Evolutionary conservation across 2,113 vertebrate genomes (phyloP).

Genomic region (Pseudolaguvia tuberculata): DNA sequence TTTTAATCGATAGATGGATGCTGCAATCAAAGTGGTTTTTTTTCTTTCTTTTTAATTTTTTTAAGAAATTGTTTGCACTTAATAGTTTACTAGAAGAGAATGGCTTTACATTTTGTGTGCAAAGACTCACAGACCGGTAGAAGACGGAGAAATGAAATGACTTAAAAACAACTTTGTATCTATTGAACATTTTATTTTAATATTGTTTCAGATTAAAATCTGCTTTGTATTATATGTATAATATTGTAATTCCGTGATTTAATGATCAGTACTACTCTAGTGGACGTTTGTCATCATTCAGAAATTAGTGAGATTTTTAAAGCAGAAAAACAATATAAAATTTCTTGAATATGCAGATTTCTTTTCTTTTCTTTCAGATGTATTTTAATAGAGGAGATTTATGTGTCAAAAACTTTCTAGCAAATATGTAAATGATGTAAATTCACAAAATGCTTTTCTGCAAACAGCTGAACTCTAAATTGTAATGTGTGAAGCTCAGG

Average conservation of each 20-base stretch:
- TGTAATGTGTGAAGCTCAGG: slow-evolving; percentile 53
- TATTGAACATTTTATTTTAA: slow-evolving; percentile 93
- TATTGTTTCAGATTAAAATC: slow-evolving; percentile 81
- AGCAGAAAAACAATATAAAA: slow-evolving; percentile 82
- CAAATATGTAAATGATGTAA: slow-evolving; percentile 41
- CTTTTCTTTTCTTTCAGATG: slow-evolving; percentile 59
- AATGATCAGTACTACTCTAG: slow-evolving; percentile 76
- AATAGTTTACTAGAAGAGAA: slow-evolving; percentile 81
- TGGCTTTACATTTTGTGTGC: slow-evolving; percentile 75
- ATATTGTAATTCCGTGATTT: slow-evolving; percentile 75
- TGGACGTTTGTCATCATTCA: slow-evolving; percentile 75
- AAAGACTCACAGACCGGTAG: slow-evolving; percentile 71
- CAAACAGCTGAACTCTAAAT: slow-evolving; percentile 26
- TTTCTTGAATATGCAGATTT: slow-evolving; percentile 80
- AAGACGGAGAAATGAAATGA: slow-evolving; percentile 68
- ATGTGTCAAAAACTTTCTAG: slow-evolving; percentile 32
- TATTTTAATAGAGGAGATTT: slow-evolving; percentile 61
- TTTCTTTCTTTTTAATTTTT: slow-evolving; percentile 52
- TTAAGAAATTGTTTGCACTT: slow-evolving; percentile 85
- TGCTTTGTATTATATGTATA: slow-evolving; percentile 83
- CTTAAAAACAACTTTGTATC: slow-evolving; percentile 76
- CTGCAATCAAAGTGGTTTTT: slow-evolving; percentile 73
- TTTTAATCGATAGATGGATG: slow-evolving; percentile 81
- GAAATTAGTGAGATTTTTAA: slow-evolving; percentile 89
- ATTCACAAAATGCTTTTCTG: slow-evolving; percentile 27